Evolutionary conservation across 2,888 invertebrate genomes (phyloP), one percentile per base, ranked within the genome.

Genomic region (Cryptocheilus praepositus): DNA sequence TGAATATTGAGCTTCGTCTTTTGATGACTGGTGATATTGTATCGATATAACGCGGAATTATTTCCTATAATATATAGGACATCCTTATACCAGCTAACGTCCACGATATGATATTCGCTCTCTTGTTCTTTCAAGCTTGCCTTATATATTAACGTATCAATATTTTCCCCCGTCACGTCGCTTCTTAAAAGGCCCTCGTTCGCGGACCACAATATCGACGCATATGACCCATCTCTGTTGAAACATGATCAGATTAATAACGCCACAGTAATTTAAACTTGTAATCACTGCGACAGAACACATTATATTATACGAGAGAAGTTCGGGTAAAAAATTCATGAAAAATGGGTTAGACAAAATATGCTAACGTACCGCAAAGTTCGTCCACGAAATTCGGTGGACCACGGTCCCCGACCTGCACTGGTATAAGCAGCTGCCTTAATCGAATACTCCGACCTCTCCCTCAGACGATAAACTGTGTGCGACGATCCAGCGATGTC

Each of bases 401-500:
- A 94, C 92, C 95, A 96, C 0, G 96, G 96, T 19, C 96, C 95
- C 86, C 91, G 91, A 0, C 95, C 96, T 0, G 93, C 93, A 64
- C 90, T 90, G 0, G 95, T 95, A 66, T 94, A 94, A 0, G 96
- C 96, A 3, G 95, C 93, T 0, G 95, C 94, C 88, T 93, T 93
- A 51, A 97, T 92, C 15, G 92, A 90, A 83, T 97, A 97, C 74
- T 93, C 92, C 7, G 94, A 93, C 78, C 94, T 92, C 80, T 95
- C 93, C 75, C 91, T 90, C n/a, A 96, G 89, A 67, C 93, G 91
- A 76, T 92, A 91, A 28, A 96, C 92, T 0, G 92, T 91, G 70
- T 91, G 92, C 57, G 92, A 92, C 8, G 92, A 91, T 0, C 92
- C 91, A 61, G 92, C 93, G 43, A 92, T 91, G 45, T 89, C 89